Evolutionary conservation across 2,797 vertebrate species (phyloP).

Genomic region (Zenarchopterus dispar): DNA sequence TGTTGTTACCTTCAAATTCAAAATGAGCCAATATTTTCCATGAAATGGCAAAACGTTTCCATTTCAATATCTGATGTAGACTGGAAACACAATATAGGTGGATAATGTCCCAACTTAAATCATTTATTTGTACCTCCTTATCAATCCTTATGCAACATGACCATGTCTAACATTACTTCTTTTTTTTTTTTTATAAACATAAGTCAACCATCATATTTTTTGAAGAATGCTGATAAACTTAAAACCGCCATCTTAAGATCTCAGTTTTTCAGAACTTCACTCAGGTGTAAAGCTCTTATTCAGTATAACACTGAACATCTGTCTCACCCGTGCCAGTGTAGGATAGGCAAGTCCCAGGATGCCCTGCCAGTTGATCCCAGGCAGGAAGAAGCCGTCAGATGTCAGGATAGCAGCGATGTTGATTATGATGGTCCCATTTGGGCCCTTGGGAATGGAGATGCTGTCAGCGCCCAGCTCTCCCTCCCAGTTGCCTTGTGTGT

Average conservation of each 20-base stretch:
- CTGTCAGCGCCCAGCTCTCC: constrained; percentile 90
- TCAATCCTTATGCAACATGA: too few species aligned
- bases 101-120: too few species aligned
- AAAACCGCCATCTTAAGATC: background rate
- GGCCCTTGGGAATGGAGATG: constrained; percentile 87
- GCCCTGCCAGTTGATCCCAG: constrained; percentile 94
- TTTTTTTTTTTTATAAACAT: too few species aligned
- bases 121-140: too few species aligned
- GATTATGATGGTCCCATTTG: constrained; percentile 83
- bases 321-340: constrained; percentile 88
- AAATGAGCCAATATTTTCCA: too few species aligned
- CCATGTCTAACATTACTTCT: too few species aligned
- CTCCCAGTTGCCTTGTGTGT: constrained; percentile 96
- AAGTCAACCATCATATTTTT: too few species aligned
- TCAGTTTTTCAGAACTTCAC: background rate
- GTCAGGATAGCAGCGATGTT: constrained; percentile 91
- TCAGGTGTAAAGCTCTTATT: background rate
- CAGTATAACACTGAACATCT: background rate
- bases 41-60: too few species aligned
- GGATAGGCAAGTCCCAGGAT: constrained; percentile 95
- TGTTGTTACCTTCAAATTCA: too few species aligned
- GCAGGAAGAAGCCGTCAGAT: constrained; percentile 94
- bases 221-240: background rate
- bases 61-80: too few species aligned
- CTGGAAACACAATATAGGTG: too few species aligned